These are phyloP conservation scores for Genyomyrus donnyi DNA, from an alignment of 2,113 vertebrate species.

Conservation along the genomic window DNA sequence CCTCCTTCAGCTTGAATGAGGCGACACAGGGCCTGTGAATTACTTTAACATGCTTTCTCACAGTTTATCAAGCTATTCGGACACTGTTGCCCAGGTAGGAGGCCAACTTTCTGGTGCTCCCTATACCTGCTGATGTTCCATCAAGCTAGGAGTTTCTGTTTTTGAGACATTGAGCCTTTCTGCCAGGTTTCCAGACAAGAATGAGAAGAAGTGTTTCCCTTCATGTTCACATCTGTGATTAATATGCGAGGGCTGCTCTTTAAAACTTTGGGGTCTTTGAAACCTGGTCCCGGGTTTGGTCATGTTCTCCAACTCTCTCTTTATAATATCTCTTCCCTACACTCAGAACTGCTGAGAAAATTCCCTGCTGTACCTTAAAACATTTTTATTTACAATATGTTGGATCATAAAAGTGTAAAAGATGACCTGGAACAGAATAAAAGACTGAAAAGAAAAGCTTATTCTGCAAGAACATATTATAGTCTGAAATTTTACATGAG, in stretches of 20 bases:
- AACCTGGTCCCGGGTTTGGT: conserved; percentile 4
- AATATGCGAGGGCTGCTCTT: conserved; percentile 13
- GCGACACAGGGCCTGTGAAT: neutral
- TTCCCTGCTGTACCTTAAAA: conserved; percentile 24
- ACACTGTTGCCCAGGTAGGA: neutral
- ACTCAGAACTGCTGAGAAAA: neutral
- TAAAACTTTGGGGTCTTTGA: neutral
- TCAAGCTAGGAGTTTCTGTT: neutral
- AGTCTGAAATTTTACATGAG: conserved; percentile 4
- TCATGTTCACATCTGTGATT: conserved; percentile 20
- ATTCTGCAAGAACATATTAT: neutral
- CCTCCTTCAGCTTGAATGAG: neutral
- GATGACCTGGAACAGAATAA: conserved; percentile 24
- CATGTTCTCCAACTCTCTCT: neutral
- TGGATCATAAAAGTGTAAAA: conserved; percentile 15
- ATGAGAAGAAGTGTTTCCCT: neutral
- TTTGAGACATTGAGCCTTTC: neutral
- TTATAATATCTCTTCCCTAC: neutral
- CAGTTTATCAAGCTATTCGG: neutral
- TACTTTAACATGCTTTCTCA: neutral
- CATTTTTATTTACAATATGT: conserved; percentile 10
- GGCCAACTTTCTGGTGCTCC: neutral
- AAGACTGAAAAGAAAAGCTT: conserved; percentile 12
- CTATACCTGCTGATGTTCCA: neutral
- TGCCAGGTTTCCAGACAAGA: neutral